phyloP scores from a whole-genome alignment of 2,888 invertebrate species.

The Psococerastis gibbosa region DNA sequence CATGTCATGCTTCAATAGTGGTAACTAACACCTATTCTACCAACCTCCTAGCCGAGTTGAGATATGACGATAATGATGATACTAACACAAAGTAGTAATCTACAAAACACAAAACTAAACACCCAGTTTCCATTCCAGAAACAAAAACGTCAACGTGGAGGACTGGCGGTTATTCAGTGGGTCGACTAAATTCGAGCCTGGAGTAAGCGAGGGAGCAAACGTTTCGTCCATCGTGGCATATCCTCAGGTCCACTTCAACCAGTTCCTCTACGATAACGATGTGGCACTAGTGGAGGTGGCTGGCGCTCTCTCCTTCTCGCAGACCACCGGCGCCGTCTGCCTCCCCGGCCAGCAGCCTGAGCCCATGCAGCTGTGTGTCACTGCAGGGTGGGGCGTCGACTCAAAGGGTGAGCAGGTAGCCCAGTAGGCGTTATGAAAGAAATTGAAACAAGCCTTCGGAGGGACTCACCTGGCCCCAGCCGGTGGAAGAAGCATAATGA shows the following conservation, averaged over 20 bases:
- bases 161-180: constrained; percentile 17
- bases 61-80: too few species aligned
- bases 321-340: constrained; percentile 36
- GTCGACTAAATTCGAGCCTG: constrained; percentile 9
- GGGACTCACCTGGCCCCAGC: too few species aligned
- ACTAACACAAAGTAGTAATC: too few species aligned
- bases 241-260: constrained; percentile 37
- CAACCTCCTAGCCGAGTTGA: too few species aligned
- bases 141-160: constrained; percentile 7
- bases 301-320: constrained; percentile 30
- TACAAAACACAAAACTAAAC: too few species aligned
- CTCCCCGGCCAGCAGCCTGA: constrained; percentile 29
- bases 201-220: constrained; percentile 19
- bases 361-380: constrained; percentile 32
- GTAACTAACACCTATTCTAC: too few species aligned
- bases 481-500: too few species aligned
- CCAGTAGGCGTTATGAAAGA: background rate
- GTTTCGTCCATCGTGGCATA: constrained; percentile 30
- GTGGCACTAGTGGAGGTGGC: constrained; percentile 34
- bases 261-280: constrained; percentile 36
- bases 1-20: too few species aligned
- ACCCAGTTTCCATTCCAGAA: constrained; percentile 3
- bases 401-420: constrained; percentile 25
- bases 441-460: too few species aligned
- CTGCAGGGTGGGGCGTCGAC: constrained; percentile 37